These are phyloP conservation scores for Poecilia gillii DNA, from an alignment of 2,797 vertebrate genomes.

Conservation along the genomic window DNA sequence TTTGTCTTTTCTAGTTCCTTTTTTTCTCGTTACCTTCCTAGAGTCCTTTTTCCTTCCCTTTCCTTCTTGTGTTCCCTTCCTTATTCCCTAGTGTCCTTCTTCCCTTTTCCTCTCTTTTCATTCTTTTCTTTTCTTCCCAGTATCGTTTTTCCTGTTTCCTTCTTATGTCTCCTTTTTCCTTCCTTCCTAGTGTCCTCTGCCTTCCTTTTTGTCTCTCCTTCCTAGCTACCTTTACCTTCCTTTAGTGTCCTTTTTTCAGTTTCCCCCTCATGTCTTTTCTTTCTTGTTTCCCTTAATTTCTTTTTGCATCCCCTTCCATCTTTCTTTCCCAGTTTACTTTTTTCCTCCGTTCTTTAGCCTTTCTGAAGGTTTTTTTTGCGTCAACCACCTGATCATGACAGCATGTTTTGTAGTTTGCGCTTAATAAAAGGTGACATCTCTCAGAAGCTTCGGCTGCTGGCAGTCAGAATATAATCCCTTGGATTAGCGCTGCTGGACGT, in stretches of 20 bases:
- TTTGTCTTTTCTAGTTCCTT: background rate
- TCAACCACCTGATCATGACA: background rate
- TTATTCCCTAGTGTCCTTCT: background rate
- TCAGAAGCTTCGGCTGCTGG: no score
- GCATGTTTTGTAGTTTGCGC: background rate
- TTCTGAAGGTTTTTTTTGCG: background rate
- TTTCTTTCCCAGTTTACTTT: background rate
- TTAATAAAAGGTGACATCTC: no score
- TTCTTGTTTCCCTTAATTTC: no score
- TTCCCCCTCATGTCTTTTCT: background rate
- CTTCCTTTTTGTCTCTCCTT: background rate
- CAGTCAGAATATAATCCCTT: no score
- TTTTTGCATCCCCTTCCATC: background rate
- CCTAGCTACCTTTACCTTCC: background rate
- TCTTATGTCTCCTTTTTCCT: background rate
- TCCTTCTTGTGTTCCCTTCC: background rate
- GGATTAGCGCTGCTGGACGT: no score
- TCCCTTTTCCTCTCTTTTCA: background rate
- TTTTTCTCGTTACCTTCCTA: background rate
- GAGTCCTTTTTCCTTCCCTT: background rate
- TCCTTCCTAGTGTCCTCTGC: background rate
- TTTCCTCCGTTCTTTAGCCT: background rate
- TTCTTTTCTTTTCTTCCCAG: background rate
- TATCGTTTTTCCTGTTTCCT: background rate
- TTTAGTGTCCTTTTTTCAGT: background rate